These are phyloP conservation scores for Ageneiosus marmoratus DNA, from an alignment of 2,113 vertebrate species.

Conservation along the genomic window DNA sequence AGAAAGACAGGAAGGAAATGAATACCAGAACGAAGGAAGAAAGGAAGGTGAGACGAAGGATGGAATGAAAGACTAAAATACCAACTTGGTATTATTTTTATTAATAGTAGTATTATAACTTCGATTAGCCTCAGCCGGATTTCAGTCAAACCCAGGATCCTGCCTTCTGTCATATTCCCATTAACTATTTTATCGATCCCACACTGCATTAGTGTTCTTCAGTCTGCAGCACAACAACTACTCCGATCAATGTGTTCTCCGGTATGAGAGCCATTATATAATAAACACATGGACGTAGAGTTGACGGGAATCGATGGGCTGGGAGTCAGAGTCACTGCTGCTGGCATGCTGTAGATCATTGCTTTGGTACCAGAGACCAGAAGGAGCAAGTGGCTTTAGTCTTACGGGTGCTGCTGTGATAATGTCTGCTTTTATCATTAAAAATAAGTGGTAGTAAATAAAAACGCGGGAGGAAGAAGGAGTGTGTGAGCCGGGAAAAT, in stretches of 20 bases:
- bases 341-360: background rate
- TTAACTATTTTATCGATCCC: conserved; percentile 23
- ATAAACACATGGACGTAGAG: conserved; percentile 53
- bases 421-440: conserved; percentile 12
- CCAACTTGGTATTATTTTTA: background rate
- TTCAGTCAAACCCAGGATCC: background rate
- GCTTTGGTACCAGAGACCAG: background rate
- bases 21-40: background rate
- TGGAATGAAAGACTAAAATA: background rate
- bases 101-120: background rate
- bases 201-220: conserved; percentile 36
- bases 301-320: conserved; percentile 26
- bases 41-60: background rate
- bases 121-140: background rate
- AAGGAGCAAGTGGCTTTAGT: background rate
- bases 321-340: background rate
- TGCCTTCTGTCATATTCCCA: conserved; percentile 1
- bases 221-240: conserved; percentile 22
- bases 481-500: background rate
- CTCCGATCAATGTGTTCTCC: conserved; percentile 39
- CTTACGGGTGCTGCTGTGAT: background rate
- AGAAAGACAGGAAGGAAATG: background rate
- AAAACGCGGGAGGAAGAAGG: background rate
- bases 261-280: conserved; percentile 39
- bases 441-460: background rate